These are phyloP conservation scores for Chiloscyllium plagiosum DNA, from an alignment of 2,113 vertebrate species.

Conservation along the genomic window DNA sequence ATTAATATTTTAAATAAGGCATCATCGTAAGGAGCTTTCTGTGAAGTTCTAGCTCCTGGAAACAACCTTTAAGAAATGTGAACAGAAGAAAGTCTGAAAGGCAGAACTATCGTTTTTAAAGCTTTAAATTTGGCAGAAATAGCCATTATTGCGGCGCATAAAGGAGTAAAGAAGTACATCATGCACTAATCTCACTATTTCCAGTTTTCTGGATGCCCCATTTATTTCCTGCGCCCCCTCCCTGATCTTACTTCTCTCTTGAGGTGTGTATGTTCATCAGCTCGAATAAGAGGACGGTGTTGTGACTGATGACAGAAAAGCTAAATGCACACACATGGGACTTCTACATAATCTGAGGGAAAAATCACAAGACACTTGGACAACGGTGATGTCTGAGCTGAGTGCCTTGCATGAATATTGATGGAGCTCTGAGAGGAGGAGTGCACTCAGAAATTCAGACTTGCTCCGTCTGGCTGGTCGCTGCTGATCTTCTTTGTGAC, in stretches of 20 bases:
- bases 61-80: background rate
- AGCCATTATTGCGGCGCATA: background rate
- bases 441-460: background rate
- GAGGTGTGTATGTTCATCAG: background rate
- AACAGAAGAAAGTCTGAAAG: background rate
- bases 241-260: background rate
- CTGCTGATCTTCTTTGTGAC: background rate
- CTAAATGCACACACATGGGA: background rate
- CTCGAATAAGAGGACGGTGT: background rate
- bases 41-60: background rate
- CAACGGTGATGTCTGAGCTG: background rate
- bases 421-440: background rate
- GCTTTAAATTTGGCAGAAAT: background rate
- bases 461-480: background rate
- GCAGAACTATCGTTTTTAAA: background rate
- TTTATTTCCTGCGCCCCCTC: too few species aligned
- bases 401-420: background rate
- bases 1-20: too few species aligned
- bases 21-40: background rate
- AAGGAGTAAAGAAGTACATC: background rate
- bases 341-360: background rate
- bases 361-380: background rate
- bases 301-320: background rate
- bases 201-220: background rate
- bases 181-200: background rate